Evolutionary conservation across 2,888 invertebrate genomes (phyloP).

Genomic region (Macaria notata): DNA sequence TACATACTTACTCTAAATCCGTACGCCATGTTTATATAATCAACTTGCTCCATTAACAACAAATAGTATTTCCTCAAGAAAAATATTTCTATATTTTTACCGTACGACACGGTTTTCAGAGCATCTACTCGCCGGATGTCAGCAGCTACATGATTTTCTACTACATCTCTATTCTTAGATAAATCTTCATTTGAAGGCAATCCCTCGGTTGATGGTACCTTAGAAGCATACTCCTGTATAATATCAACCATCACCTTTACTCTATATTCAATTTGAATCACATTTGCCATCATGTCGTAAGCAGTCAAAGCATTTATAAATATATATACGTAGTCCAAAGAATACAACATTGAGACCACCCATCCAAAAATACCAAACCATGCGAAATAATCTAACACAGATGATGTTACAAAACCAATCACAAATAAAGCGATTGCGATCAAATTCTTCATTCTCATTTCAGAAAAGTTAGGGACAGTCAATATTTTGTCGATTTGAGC

Average conservation of each 20-base stretch:
- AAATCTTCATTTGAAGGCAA: not conserved
- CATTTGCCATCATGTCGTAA: constrained; percentile 31
- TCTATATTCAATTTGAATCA: constrained; percentile 38
- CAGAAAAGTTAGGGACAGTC: constrained; percentile 26
- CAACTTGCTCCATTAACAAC: constrained; percentile 33
- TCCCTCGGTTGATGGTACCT: not conserved
- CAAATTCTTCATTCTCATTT: constrained; percentile 28
- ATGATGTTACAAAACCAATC: constrained; percentile 1
- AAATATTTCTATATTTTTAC: constrained; percentile 19
- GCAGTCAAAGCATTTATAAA: constrained; percentile 33
- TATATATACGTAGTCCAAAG: constrained; percentile 35
- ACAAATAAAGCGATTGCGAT: not conserved
- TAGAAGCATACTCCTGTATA: constrained; percentile 21
- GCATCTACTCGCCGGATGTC: constrained; percentile 7
- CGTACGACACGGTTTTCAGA: constrained; percentile 20
- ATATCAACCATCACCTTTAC: constrained; percentile 17
- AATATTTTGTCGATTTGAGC: constrained; percentile 35
- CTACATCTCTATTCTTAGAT: not conserved
- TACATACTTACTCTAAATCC: constrained; percentile 33
- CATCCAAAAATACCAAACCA: constrained; percentile 25
- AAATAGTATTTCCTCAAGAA: constrained; percentile 35
- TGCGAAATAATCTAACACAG: constrained; percentile 22
- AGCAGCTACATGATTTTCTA: not conserved
- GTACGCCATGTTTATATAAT: constrained; percentile 32
- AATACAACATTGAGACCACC: constrained; percentile 15